Base-by-base conservation (phyloP, 1,140 invertebrate genomes). In the Macrobrachium rosenbergii region DNA sequence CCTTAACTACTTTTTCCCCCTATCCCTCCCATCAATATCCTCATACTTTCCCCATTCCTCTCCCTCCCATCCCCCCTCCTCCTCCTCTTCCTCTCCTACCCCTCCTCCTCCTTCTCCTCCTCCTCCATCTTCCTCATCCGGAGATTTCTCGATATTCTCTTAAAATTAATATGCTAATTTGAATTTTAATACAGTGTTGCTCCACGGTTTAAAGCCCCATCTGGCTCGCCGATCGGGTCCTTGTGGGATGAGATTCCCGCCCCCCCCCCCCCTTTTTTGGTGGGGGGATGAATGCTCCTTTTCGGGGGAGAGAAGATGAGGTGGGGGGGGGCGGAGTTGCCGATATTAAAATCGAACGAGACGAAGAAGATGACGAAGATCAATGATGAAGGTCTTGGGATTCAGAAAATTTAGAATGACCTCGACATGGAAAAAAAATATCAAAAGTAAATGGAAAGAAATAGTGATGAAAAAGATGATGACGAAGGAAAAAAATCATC, bases 151-250 rank as follows among this genome's bases (percentile, higher is more conserved):
- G 82, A 84, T 84, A 84, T 84, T 84, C 82, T 52, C 82, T 37
- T 64, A 62, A 78, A 84, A 84, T 84, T 84, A 84, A 84, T 84
- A 84, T 84, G 82, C 82, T 84, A 84, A 84, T 84, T 60, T 84
- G 59, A 78, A 78, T 84, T 77, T 84, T 84, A 84, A 84, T 84
- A 77, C 60, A 84, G 60, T 77, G 73, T 77, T 77, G 82, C 73
- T 23, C 45, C 58, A 19, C 43, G 72, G 58, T 83, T 75, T 67
- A 37, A 45, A 37, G 21, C 73, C 21, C 23, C 28, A 72, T 72
- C 67, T 72, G 67, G 67, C n/a, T 14, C 67, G 14, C 14, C 14
- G 67, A 72, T 72, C 67, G 28, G 28, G 28, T 37, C 28, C 28
- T 37, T 37, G 28, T 37, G 28, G 28, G 28, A 37, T 37, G 28